Evolutionary conservation across 2,113 vertebrate genomes (phyloP).

Genomic region (Apistogramma diplotaenia): DNA sequence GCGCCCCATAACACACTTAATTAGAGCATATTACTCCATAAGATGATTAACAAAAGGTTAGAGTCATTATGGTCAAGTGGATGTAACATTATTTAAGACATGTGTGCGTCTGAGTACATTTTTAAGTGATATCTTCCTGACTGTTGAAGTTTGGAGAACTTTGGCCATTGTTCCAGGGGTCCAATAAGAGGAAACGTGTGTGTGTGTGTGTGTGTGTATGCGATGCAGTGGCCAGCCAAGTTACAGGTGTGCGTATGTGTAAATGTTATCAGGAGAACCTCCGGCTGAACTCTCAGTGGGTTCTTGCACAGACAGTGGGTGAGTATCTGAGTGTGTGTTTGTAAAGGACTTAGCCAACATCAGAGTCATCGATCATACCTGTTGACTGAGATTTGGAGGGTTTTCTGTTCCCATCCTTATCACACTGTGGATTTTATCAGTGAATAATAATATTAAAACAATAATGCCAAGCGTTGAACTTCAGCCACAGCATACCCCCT

Average conservation of each 20-base stretch:
- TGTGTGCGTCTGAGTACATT: not conserved
- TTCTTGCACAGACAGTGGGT: not conserved
- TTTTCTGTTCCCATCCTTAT: not conserved
- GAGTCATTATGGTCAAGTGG: not conserved
- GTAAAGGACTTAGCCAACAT: not conserved
- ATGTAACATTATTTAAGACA: not conserved
- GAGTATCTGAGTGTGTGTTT: not conserved
- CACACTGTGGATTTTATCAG: not conserved
- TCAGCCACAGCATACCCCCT: not conserved
- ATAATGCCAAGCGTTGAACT: not conserved
- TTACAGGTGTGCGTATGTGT: slow-evolving; percentile 22
- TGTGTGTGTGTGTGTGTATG: not conserved
- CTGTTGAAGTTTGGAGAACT: not conserved
- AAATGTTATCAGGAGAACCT: slow-evolving; percentile 56
- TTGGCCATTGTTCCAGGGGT: not conserved
- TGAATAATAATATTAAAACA: not conserved
- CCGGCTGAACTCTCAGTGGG: slow-evolving; percentile 44
- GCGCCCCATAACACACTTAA: not conserved
- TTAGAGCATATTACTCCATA: not conserved
- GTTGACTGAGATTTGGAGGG: not conserved
- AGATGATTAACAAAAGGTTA: not conserved
- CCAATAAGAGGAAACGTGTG: not conserved
- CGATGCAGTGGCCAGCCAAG: not conserved
- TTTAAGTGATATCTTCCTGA: not conserved
- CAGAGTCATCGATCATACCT: slow-evolving; percentile 9